Evolutionary conservation across 2,113 vertebrate genomes (phyloP).

Genomic region (Cryptomyrus ogoouensis): DNA sequence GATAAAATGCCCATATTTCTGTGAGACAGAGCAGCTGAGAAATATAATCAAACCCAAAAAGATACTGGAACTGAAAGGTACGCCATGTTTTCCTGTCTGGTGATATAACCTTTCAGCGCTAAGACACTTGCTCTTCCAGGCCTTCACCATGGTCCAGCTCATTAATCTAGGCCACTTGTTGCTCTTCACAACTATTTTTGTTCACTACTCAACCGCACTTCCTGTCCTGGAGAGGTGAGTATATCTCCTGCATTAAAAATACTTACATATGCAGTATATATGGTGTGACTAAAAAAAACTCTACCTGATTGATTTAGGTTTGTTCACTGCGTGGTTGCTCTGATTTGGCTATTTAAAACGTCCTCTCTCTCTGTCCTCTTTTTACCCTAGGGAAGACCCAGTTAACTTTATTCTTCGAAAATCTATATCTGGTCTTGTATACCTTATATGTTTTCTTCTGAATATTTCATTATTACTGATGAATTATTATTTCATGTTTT

Average conservation of each 20-base stretch:
- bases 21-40: background rate
- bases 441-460: background rate
- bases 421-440: background rate
- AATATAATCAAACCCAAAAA: background rate
- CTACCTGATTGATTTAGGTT: background rate
- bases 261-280: background rate
- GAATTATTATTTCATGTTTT: background rate
- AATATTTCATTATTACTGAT: background rate
- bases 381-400: background rate
- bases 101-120: background rate
- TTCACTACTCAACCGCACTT: conserved; percentile 45
- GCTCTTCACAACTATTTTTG: conserved; percentile 45
- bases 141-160: conserved; percentile 43
- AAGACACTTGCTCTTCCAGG: conserved; percentile 30
- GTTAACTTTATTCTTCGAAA: background rate
- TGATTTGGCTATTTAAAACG: background rate
- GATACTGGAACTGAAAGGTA: background rate
- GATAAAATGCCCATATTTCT: background rate
- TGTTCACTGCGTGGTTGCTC: background rate
- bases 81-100: background rate
- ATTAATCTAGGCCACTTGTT: conserved; percentile 40
- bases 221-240: conserved; percentile 50
- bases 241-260: background rate
- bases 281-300: background rate
- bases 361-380: background rate